Evolutionary conservation across 2,888 invertebrate species (phyloP).

Genomic region (Poecilobothrus nobilitatus): DNA sequence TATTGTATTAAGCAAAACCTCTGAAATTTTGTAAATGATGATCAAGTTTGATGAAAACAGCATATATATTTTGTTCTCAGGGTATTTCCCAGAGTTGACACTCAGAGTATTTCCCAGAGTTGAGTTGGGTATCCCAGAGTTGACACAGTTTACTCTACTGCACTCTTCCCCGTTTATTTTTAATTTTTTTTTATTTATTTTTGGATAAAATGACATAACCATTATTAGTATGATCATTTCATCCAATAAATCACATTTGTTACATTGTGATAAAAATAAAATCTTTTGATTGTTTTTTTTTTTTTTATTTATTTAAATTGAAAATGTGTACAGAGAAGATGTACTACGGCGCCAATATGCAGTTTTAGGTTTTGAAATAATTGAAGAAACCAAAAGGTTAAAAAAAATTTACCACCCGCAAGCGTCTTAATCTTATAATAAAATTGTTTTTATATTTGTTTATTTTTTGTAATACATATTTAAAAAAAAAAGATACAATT

Average conservation of each 20-base stretch:
- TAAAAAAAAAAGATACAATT: background rate
- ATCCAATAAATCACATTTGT: conserved; percentile 6
- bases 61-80: too few species aligned
- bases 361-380: background rate
- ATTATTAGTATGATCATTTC: background rate
- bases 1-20: too few species aligned
- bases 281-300: background rate
- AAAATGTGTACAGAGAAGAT: background rate
- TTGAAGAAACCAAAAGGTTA: background rate
- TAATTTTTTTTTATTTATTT: background rate
- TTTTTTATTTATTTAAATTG: background rate
- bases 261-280: background rate
- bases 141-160: too few species aligned
- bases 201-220: background rate
- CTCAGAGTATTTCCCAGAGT: too few species aligned
- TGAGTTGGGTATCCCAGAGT: too few species aligned
- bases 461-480: background rate
- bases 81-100: too few species aligned
- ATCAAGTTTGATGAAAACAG: too few species aligned
- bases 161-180: too few species aligned
- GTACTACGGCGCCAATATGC: background rate
- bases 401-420: background rate
- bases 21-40: too few species aligned
- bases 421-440: background rate
- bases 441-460: background rate